Evolutionary conservation across 2,797 vertebrate genomes (phyloP), one percentile per base, ranked within the genome.

Genomic region (Ctenosaura bakeri): DNA sequence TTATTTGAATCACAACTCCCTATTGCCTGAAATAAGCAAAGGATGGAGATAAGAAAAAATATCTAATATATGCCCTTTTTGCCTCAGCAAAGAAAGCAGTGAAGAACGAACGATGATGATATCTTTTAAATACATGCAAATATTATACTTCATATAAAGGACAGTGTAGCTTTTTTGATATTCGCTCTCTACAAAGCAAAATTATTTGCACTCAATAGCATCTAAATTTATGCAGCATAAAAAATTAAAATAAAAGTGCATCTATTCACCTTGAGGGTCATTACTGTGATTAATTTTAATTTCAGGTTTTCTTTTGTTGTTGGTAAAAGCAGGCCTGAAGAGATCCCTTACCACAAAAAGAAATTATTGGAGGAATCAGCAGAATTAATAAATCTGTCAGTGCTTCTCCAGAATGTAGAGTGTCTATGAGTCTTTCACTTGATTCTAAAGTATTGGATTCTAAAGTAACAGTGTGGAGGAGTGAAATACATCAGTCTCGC

Each of bases 211-310:
- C 35, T 54, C 52, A 92, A 50, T 76, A 35, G 4, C n/a, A 92
- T 84, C 6, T 77, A 69, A 92, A 83, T 93, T 94, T 94, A 92
- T 83, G 56, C 2, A 89, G 0, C n/a, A n/a, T 42, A n/a, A 90
- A 90, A 46, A 64, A 90, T 94, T 76, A 62, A 94, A 92, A 84
- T 9, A 78, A 78, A 94, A 94, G 73, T 0, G 71, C 86, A 93
- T 89, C 92, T 84, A 50, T 78, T 95, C 69, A 92, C 91, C 89
- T 93, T 93, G 85, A 92, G 81, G 79, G 85, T 93, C 79, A 62
- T 89, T 88, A 69, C 84, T 81, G 38, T 93, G 93, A 86, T 93
- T 93, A 92, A 76, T 91, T 95, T 73, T 90, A 89, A 92, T 90
- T 94, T 88, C 90, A 50, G 81, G 71, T 91, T 54, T 87, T 91